Conservation (phyloP, 2,797 vertebrate genomes). For the Heteromormyrus szaboi region DNA sequence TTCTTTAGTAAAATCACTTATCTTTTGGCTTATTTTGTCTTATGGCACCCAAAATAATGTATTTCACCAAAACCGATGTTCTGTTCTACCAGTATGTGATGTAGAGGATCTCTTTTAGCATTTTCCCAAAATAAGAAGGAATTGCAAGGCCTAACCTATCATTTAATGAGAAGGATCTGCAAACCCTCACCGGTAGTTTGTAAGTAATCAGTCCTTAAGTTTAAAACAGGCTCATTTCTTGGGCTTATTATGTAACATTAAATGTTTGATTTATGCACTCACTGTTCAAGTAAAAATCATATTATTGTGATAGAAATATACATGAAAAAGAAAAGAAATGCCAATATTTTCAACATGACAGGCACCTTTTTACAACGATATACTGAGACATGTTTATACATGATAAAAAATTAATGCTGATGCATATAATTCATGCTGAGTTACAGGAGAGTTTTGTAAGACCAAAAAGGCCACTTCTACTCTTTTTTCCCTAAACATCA, state of each 20-base stretch:
- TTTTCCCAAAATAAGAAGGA: neutral
- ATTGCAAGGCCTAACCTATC: neutral
- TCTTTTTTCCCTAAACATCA: slow-evolving; percentile 7
- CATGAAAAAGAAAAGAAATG: neutral
- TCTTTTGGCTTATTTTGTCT: neutral
- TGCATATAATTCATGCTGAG: neutral
- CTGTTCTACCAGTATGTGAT: neutral
- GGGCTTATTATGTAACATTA: neutral
- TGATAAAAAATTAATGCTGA: neutral
- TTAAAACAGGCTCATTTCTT: neutral
- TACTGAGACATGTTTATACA: neutral
- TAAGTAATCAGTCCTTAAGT: neutral
- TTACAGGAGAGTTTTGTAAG: neutral
- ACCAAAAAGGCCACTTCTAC: slow-evolving; percentile 31
- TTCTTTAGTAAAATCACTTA: neutral
- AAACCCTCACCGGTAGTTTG: neutral
- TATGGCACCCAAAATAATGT: neutral
- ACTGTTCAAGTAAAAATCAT: neutral
- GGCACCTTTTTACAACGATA: neutral
- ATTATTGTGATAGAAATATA: neutral
- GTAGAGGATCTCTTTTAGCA: neutral
- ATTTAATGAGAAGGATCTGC: neutral
- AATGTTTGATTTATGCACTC: neutral
- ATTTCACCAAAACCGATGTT: neutral
- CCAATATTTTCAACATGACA: neutral